phyloP scores from a whole-genome alignment of 1,140 invertebrate species.

The Hydropsyche tenuis region DNA sequence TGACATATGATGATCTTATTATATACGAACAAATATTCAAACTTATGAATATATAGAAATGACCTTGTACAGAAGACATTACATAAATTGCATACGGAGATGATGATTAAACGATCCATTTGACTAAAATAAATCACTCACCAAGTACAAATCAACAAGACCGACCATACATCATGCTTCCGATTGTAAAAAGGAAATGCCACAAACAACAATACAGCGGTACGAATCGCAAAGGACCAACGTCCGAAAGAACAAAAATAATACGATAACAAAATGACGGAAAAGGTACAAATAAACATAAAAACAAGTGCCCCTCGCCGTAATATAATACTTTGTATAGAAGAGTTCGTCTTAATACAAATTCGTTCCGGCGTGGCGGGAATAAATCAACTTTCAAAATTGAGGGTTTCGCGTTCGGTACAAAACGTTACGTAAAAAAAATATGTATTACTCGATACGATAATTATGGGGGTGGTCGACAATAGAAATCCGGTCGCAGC shows the following conservation, averaged over 20 bases:
- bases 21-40: not conserved
- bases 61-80: too few species aligned
- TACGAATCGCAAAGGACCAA: not conserved
- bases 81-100: too few species aligned
- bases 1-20: too few species aligned
- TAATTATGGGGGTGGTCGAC: slow-evolving; percentile 14
- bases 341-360: not conserved
- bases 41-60: not conserved
- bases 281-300: not conserved
- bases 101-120: too few species aligned
- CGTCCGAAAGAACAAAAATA: not conserved
- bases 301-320: not conserved
- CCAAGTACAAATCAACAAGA: not conserved
- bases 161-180: slow-evolving; percentile 13
- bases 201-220: slow-evolving; percentile 14
- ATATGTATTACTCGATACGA: not conserved
- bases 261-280: not conserved
- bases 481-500: slow-evolving; percentile 23
- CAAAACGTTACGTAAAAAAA: not conserved
- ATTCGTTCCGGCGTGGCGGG: slow-evolving; percentile 1
- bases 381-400: slow-evolving; percentile 21
- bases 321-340: not conserved
- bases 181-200: slow-evolving; percentile 28
- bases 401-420: not conserved
- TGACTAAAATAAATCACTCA: too few species aligned